Percentiles rank a stretch among this genome's conserved stretches.
These are phyloP conservation scores for Ophiodon elongatus DNA, from an alignment of 2,113 vertebrate genomes.

Conservation along the genomic window DNA sequence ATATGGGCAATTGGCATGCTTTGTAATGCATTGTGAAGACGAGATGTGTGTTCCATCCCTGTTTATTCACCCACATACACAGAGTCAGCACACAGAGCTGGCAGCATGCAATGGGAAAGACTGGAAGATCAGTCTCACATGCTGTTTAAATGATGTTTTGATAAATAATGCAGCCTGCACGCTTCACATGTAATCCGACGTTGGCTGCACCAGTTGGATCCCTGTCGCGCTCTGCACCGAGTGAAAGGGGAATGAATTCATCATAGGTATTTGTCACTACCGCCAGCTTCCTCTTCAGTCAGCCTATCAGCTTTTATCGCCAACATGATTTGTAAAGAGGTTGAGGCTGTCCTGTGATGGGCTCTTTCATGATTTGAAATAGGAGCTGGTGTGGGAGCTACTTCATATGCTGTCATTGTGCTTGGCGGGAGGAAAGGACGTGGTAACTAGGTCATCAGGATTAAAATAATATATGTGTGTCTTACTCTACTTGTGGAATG, in stretches of 20 bases:
- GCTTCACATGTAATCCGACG: constrained; percentile 68
- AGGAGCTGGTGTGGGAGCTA: constrained; percentile 45
- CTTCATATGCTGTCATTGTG: constrained; percentile 58
- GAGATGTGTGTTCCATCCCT: constrained; percentile 17
- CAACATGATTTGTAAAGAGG: constrained; percentile 71
- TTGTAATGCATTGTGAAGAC: constrained; percentile 9
- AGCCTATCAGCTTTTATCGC: constrained; percentile 73
- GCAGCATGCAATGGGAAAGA: constrained; percentile 38
- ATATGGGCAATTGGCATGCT: not conserved
- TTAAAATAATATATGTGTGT: constrained; percentile 28
- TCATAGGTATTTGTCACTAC: constrained; percentile 68
- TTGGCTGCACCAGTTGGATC: constrained; percentile 54
- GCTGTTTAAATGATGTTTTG: constrained; percentile 72
- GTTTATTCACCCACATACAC: not conserved
- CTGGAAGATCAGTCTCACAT: constrained; percentile 51
- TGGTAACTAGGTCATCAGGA: constrained; percentile 61
- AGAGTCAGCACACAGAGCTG: constrained; percentile 25
- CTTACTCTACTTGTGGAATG: constrained; percentile 21
- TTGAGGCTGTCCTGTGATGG: constrained; percentile 52
- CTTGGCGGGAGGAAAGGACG: constrained; percentile 41
- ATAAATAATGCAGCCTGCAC: constrained; percentile 76
- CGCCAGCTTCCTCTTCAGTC: constrained; percentile 63
- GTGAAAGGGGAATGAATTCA: constrained; percentile 68
- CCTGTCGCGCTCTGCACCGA: constrained; percentile 37
- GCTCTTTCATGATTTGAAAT: constrained; percentile 62